Percentiles rank a stretch among this genome's conserved stretches.
Conservation (phyloP, 1,140 invertebrate genomes). For the Microvelia longipes region DNA sequence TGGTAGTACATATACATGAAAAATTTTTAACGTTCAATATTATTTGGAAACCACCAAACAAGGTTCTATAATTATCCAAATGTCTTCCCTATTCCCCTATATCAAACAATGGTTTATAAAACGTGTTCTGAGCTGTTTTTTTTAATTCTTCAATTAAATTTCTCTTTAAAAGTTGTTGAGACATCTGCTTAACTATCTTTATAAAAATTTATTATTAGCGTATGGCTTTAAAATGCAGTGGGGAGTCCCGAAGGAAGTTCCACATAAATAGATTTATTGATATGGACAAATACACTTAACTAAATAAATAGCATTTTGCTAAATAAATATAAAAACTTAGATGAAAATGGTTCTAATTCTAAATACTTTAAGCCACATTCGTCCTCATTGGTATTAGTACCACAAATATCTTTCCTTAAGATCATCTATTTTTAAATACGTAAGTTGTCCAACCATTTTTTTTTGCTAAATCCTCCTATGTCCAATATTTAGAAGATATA, state of each 20-base stretch:
- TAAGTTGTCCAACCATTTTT: background rate
- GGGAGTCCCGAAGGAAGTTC: background rate
- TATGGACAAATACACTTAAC: background rate
- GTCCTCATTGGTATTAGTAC: background rate
- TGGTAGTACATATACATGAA: background rate
- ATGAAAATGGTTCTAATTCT: background rate
- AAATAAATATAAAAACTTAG: background rate
- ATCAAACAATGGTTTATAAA: background rate
- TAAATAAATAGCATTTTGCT: background rate
- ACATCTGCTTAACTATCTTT: background rate
- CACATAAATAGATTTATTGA: background rate
- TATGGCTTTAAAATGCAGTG: background rate
- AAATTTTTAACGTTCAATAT: background rate
- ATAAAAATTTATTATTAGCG: background rate
- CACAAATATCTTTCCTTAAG: background rate
- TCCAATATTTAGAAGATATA: background rate
- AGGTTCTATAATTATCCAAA: background rate
- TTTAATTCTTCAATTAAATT: background rate
- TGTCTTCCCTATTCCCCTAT: background rate
- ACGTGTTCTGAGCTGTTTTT: background rate
- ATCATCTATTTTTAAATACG: background rate
- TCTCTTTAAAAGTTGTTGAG: background rate
- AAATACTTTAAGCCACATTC: background rate
- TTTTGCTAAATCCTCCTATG: background rate
- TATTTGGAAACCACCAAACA: background rate